Evolutionary conservation across 2,113 vertebrate species (phyloP), one percentile per base, ranked within the genome.

Genomic region (Onychorhynchus coronatus): DNA sequence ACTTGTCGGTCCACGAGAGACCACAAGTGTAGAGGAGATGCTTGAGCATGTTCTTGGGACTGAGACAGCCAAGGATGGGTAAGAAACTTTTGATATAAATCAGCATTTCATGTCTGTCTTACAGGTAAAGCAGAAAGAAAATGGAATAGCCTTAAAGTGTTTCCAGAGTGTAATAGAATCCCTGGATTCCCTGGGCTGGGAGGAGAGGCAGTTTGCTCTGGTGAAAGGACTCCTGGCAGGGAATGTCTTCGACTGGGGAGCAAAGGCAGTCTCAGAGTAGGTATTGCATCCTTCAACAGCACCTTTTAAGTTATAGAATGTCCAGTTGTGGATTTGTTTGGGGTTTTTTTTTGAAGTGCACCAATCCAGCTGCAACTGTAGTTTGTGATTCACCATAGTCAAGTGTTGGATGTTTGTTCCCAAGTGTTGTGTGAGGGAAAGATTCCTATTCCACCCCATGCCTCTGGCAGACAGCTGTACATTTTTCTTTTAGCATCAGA

Each of bases 231-330:
- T 99, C 39, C 97, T 99, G 96, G 99, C 99, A 0, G 99, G 99
- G 59, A 99, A 99, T 44, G 99, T 99, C 90, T 99, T 99, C 46
- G 99, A 99, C 98, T 99, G 99, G 99, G 99, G 99, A 66, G 99
- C 99, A 94, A 99, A 99, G 95, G 99, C 99, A 2, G 99, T 99
- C 93, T 99, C 99, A 17, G 99, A 99, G 99, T 99, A 98, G 98
- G 99, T 99, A 77, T 94, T 74, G 17, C 28, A 92, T 37, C 27
- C 76, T 96, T 95, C 66, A 62, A 23, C 89, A 66, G 74, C 81
- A 58, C 68, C 39, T 78, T 83, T 66, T 52, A 88, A 86, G 62
- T 65, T n/a, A 55, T 52, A 91, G 25, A 85, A 61, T 74, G 66
- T 53, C 47, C 23, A 1, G 3, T 23, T 65, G 39, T 66, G 49